Evolutionary conservation across 2,797 vertebrate species (phyloP).

Genomic region (Poeciliopsis infans): DNA sequence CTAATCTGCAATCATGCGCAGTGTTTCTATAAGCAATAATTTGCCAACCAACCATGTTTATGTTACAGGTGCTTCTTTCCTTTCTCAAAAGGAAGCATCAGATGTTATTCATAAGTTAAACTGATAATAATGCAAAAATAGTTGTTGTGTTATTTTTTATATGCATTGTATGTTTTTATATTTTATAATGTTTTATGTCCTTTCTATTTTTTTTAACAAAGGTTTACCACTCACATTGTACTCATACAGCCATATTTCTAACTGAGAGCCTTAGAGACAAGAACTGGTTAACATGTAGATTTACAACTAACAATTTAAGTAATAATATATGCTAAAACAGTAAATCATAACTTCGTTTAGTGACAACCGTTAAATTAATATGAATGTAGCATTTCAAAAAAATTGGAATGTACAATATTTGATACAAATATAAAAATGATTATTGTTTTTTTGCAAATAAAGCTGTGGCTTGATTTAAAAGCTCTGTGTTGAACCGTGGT

Average conservation of each 20-base stretch:
- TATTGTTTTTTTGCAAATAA: neutral
- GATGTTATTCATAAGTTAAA: neutral
- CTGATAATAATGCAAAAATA: neutral
- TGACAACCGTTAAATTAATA: neutral
- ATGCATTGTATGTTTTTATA: neutral
- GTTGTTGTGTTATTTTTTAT: neutral
- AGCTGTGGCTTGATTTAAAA: neutral
- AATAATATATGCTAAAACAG: neutral
- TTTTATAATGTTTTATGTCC: neutral
- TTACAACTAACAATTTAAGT: neutral
- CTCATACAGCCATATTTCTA: neutral
- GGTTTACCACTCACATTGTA: neutral
- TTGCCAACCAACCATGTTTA: constrained; percentile 3
- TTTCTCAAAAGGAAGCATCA: neutral
- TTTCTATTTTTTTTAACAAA: neutral
- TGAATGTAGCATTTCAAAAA: neutral
- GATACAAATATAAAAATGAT: neutral
- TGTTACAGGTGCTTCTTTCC: constrained; percentile 34
- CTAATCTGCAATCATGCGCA: constrained; percentile 13
- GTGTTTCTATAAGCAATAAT: constrained; percentile 12
- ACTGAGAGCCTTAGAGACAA: neutral
- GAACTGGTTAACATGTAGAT: neutral
- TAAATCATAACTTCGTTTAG: neutral
- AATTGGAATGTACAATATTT: neutral
- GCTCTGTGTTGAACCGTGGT: neutral